These are phyloP conservation scores for Malthinus seriepunctatus DNA, from an alignment of 2,888 invertebrate genomes.

Conservation along the genomic window DNA sequence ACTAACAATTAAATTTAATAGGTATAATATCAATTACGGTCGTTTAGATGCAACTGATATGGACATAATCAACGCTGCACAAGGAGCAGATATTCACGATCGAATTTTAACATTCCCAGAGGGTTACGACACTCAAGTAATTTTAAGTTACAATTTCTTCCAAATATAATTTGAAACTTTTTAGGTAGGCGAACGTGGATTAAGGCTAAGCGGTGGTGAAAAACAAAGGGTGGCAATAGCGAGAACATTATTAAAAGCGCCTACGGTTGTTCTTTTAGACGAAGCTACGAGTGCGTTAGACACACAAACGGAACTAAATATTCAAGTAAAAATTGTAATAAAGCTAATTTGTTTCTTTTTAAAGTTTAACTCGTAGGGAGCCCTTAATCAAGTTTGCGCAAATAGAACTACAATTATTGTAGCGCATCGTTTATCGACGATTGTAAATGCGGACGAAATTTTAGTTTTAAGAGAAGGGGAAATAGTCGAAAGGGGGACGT, in stretches of 20 bases:
- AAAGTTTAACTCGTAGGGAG: constrained; percentile 57
- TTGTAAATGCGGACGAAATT: constrained; percentile 94
- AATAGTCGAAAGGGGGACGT: constrained; percentile 83
- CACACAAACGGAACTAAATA: constrained; percentile 91
- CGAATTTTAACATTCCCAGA: constrained; percentile 90
- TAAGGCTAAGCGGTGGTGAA: constrained; percentile 95
- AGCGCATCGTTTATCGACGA: constrained; percentile 92
- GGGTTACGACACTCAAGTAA: constrained; percentile 78
- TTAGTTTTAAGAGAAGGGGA: constrained; percentile 89
- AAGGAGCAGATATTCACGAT: constrained; percentile 92
- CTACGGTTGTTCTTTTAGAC: constrained; percentile 87
- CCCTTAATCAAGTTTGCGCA: constrained; percentile 74
- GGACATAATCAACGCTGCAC: constrained; percentile 87
- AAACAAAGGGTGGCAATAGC: constrained; percentile 98
- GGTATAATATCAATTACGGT: constrained; percentile 95
- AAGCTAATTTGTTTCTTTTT: background rate
- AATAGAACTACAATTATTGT: constrained; percentile 93
- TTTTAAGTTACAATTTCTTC: background rate
- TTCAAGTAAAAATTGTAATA: constrained; percentile 61
- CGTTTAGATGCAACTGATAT: constrained; percentile 74
- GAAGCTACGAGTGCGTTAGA: constrained; percentile 96
- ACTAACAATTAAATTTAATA: constrained; percentile 42
- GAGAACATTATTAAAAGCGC: constrained; percentile 89
- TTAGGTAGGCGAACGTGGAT: constrained; percentile 91
- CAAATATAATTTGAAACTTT: background rate